Evolutionary conservation across 2,113 vertebrate species (phyloP), one percentile per base, ranked within the genome.

Genomic region (Calidris pygmaea): DNA sequence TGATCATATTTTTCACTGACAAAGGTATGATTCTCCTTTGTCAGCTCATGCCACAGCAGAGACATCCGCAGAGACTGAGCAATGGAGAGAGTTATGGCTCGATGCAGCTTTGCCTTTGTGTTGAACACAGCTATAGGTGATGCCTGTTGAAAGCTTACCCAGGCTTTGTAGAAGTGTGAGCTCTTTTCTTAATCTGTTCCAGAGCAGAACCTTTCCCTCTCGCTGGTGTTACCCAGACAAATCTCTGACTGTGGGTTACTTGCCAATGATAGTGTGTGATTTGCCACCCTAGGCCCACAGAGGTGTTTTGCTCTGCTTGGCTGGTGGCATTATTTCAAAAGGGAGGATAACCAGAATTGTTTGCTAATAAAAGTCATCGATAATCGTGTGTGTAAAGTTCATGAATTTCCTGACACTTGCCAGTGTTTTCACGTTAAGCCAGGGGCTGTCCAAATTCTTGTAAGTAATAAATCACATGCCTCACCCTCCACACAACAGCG

Each of bases 381-480:
- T 94, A 85, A 94, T 77, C 65, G 35, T 45, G n/a, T 78, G 53
- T 92, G 84, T 94, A 79, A 92, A 93, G 89, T 92, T 94, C 84
- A 72, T 85, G 3, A 76, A 89, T 92, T 95, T 89, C 92, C 90
- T 93, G 80, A 95, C 94, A 92, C 80, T 96, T 93, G 83, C 90
- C 95, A 89, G 66, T 86, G 70, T 95, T 95, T 96, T 92, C 94
- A 89, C 62, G 0, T 90, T 94, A 95, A 97, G 91, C 86, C 93
- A 97, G 81, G 78, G 94, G 77, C 91, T 95, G 94, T 95, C 94
- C 74, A 95, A 79, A 93, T 96, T 96, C 95, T 94, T 96, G 89
- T 91, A 95, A 85, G 94, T 90, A 91, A 95, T 96, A 96, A 96
- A 96, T 95, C 94, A 95, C 13, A 92, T 39, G 94, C 96, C 94